Conservation (phyloP, 1,140 invertebrate species). For the Lysiphlebus fabarum region DNA sequence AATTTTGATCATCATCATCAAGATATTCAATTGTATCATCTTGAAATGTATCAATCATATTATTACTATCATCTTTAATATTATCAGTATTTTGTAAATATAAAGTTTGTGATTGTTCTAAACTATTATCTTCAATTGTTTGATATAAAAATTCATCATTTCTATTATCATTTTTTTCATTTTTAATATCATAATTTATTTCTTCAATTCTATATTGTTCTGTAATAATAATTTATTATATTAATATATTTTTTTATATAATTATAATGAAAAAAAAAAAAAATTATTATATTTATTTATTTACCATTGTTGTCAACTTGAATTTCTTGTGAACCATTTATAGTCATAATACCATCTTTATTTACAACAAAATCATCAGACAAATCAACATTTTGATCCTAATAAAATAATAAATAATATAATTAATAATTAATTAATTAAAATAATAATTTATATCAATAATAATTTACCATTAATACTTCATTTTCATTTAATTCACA, state of each 20-base stretch:
- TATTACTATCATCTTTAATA: conserved; percentile 32
- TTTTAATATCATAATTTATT: conserved; percentile 7
- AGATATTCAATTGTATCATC: conserved; percentile 32
- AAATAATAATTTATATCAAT: neutral
- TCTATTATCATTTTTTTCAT: conserved; percentile 20
- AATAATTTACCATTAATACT: conserved; percentile 23
- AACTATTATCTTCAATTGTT: neutral
- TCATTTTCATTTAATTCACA: conserved; percentile 2
- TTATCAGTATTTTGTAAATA: conserved; percentile 32
- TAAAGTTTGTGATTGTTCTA: conserved; percentile 21
- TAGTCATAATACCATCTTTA: conserved; percentile 45
- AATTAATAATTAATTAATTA: conserved; percentile 5
- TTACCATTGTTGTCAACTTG: conserved; percentile 49
- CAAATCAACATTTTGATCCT: conserved; percentile 33
- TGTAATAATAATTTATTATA: conserved; percentile 27
- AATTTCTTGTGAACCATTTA: conserved; percentile 41
- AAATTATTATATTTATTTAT: conserved; percentile 21
- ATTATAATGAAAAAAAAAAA: too few species aligned
- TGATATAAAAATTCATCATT: conserved; percentile 20
- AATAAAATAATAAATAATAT: neutral
- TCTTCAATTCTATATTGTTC: neutral
- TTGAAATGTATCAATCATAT: conserved; percentile 38
- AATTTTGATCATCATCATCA: conserved; percentile 29
- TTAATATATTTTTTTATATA: too few species aligned
- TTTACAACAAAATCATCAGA: conserved; percentile 42